Evolutionary conservation across 1,140 invertebrate species (phyloP), one percentile per base, ranked within the genome.

Genomic region (Drosophila miranda): DNA sequence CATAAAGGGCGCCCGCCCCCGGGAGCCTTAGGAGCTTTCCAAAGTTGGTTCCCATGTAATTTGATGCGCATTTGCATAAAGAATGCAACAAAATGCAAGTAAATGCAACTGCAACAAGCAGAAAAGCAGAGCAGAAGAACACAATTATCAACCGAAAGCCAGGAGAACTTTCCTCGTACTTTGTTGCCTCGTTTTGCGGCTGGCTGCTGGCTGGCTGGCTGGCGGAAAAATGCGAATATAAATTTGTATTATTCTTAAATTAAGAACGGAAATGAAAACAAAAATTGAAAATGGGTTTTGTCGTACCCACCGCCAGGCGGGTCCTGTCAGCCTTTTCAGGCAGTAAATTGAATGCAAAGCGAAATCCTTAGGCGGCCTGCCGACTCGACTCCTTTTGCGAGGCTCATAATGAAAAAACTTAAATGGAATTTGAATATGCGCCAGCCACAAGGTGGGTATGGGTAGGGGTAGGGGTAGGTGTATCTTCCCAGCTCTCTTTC

Each of bases 191-290:
- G 41, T 64, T 73, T 38, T 57, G 50, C 58, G 59, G 69, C 48
- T 56, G 63, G 34, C 52, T 56, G 16, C 16, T 16, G 16, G 62
- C 43, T 69, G 50, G 30, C 23, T 26, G 23, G 30, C 30, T 30
- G 30, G 28, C 30, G 70, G n/a, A 69, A 83, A 70, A 72, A 75
- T 67, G 68, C 46, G 57, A 69, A 69, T 72, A 75, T 78, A 78
- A 87, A 72, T 87, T 68, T 72, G 50, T 81, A 80, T 81, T 86
- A 87, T 78, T 70, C 69, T 75, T 78, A 61, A 78, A 83, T 83
- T 83, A 83, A 78, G 75, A 81, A 78, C 77, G 74, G 77, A 87
- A 87, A 86, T 86, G 78, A 78, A 81, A 78, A 86, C 63, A 72
- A 73, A 84, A 86, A 87, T 75, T 75, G 59, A 67, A 69, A 84